phyloP scores from a whole-genome alignment of 2,113 vertebrate species.

The Cyphomyrus discorhynchus region DNA sequence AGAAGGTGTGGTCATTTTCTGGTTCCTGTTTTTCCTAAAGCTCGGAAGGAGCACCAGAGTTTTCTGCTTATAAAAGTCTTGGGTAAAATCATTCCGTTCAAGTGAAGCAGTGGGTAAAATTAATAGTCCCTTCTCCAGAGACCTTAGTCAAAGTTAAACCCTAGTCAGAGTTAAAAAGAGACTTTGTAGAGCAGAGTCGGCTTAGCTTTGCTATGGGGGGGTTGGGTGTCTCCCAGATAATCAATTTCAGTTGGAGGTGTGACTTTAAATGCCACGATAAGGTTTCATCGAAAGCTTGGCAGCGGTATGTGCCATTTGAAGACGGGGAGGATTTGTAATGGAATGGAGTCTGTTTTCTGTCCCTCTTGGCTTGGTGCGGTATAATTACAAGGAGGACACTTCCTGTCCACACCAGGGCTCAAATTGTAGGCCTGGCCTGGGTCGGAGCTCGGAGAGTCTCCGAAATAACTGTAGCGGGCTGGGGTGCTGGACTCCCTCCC shows the following conservation, averaged over 20 bases:
- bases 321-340: constrained; percentile 41
- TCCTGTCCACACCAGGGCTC: constrained; percentile 56
- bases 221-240: background rate
- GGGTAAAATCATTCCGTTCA: background rate
- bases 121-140: background rate
- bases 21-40: background rate
- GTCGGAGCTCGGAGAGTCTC: constrained; percentile 47
- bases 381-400: constrained; percentile 65
- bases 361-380: constrained; percentile 43
- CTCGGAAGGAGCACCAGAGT: background rate
- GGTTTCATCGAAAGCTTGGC: background rate
- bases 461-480: constrained; percentile 53
- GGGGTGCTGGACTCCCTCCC: constrained; percentile 42
- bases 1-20: background rate
- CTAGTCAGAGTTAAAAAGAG: background rate
- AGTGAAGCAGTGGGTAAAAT: background rate
- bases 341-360: constrained; percentile 66
- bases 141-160: background rate
- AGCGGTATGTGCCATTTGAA: constrained; percentile 42
- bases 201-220: background rate
- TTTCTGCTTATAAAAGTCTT: background rate
- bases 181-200: background rate
- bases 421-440: constrained; percentile 61
- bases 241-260: background rate
- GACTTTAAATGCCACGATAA: background rate